Evolutionary conservation across 2,888 invertebrate genomes (phyloP).

Genomic region (Ctena decussata): DNA sequence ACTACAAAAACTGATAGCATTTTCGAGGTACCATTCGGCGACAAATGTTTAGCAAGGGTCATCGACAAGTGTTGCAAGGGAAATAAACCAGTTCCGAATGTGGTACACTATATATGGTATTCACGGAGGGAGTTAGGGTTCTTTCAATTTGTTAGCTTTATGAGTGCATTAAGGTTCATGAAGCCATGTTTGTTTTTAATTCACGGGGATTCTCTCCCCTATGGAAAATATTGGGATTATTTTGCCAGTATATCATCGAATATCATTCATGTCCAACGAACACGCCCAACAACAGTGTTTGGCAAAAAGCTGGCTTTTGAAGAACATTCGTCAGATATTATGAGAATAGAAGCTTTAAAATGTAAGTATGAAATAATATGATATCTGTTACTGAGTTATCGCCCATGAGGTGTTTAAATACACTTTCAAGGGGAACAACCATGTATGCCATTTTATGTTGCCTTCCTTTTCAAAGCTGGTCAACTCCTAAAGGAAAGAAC

Average conservation of each 20-base stretch:
- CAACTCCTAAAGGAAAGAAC: too few relatives aligned
- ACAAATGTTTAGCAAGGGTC: slow-evolving; percentile 47
- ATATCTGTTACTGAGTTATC: too few relatives aligned
- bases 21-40: slow-evolving; percentile 30
- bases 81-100: slow-evolving; percentile 54
- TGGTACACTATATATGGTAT: slow-evolving; percentile 68
- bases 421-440: too few relatives aligned
- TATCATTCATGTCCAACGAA: slow-evolving; percentile 59
- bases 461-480: too few relatives aligned
- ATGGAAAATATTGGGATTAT: slow-evolving; percentile 67
- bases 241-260: slow-evolving; percentile 57
- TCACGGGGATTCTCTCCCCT: slow-evolving; percentile 63
- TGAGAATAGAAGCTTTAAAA: slow-evolving; percentile 55
- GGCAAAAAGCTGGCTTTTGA: slow-evolving; percentile 40
- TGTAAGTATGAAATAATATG: slow-evolving; percentile 43
- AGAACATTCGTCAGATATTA: slow-evolving; percentile 69
- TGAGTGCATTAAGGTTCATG: too few relatives aligned
- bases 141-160: slow-evolving; percentile 61
- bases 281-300: slow-evolving; percentile 43
- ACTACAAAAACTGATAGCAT: slow-evolving; percentile 15
- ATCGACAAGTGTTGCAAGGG: slow-evolving; percentile 53
- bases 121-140: slow-evolving; percentile 41
- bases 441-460: too few relatives aligned
- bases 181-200: slow-evolving; percentile 70
- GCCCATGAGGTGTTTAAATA: too few relatives aligned